Conservation (phyloP, 2,888 invertebrate species). For the Zelleria hepariella region DNA sequence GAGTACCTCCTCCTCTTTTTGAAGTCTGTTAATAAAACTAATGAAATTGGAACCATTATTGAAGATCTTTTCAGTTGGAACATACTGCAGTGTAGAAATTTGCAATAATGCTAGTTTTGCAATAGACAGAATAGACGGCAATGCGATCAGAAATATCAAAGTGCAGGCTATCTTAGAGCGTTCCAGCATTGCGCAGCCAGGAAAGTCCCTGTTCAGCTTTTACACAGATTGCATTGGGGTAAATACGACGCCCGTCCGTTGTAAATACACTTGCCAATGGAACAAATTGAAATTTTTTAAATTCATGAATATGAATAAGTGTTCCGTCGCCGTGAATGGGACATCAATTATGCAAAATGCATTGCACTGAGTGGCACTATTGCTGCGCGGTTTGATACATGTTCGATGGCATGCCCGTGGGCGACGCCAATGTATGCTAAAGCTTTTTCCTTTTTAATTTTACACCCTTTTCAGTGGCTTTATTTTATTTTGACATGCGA, state of each 20-base stretch:
- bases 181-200: constrained; percentile 14
- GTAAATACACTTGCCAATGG: constrained; percentile 57
- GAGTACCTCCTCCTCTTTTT: no score
- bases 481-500: background rate
- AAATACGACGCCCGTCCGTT: constrained; percentile 50
- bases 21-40: background rate
- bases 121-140: constrained; percentile 25
- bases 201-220: constrained; percentile 38
- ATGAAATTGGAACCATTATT: background rate
- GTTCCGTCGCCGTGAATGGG: constrained; percentile 58
- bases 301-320: constrained; percentile 70
- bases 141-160: constrained; percentile 48
- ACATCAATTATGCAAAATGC: constrained; percentile 69
- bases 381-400: constrained; percentile 25
- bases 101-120: constrained; percentile 13
- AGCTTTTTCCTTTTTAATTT: background rate
- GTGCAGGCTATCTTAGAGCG: constrained; percentile 41
- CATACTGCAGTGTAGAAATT: background rate
- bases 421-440: constrained; percentile 14
- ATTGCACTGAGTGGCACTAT: constrained; percentile 47
- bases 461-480: background rate
- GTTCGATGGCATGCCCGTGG: constrained; percentile 32
- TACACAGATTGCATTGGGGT: constrained; percentile 57
- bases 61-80: background rate
- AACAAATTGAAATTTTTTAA: constrained; percentile 65